Evolutionary conservation across 2,888 invertebrate genomes (phyloP), one percentile per base, ranked within the genome.

Genomic region (Allacma fusca): DNA sequence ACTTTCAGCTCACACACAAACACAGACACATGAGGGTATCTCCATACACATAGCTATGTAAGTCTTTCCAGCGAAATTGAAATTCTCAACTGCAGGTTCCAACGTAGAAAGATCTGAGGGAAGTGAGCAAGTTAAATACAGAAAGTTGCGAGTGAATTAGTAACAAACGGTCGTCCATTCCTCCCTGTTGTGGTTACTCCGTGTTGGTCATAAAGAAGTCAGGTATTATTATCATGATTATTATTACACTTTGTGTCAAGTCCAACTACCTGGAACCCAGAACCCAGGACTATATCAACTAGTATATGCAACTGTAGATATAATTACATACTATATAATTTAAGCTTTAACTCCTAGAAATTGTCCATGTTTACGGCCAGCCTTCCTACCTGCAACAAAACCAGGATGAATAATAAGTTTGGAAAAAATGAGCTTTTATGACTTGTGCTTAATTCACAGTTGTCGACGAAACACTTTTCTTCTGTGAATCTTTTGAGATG

Each of bases 151-250:
- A 5, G 50, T 50, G n/a, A n/a, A 50, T 50, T 50, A 50, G 50
- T 50, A 50, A 1, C n/a, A 50, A 50, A 50, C n/a, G 9, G 16
- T 2, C 7, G 2, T 13, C 50, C 50, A 13, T 50, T 19, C 1
- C 19, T 19, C 50, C 50, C 16, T 50, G 34, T 44, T 72, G 72
- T 72, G 72, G 72, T 72, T 24, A 57, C 57, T 72, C 72, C 40
- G 59, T 72, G 57, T 29, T 34, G 69, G 76, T 80, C 82, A 78
- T 82, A 82, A 82, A 82, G 80, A 79, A 79, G 79, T 81, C 82
- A 80, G 75, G 79, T 79, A 82, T 80, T 80, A 82, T 81, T 80
- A 78, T 71, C 44, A 79, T 77, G 80, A 81, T 81, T 81, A 82
- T 81, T 81, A 80, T 80, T 75, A 76, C 80, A 80, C 79, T 80